Evolutionary conservation across 2,888 invertebrate genomes (phyloP).

Genomic region (Tricholauxania praeusta): DNA sequence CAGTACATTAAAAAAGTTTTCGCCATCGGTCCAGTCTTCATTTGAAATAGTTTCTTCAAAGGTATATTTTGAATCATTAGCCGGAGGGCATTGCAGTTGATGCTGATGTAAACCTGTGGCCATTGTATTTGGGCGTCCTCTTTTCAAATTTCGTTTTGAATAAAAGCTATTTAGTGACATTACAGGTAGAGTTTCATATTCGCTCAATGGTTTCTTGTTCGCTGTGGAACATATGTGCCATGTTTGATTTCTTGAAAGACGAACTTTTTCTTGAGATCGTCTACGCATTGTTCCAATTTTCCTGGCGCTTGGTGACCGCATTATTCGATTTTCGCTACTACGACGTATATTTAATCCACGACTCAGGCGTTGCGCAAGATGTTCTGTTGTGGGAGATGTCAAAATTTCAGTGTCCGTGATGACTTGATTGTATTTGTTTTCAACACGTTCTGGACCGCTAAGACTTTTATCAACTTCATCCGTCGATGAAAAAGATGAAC

Average conservation of each 20-base stretch:
- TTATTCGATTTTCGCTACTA: conserved; percentile 77
- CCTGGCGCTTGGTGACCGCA: conserved; percentile 83
- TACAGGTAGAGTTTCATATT: conserved; percentile 30
- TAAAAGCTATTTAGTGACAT: conserved; percentile 65
- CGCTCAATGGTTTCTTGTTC: conserved; percentile 18
- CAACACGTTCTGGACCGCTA: conserved; percentile 74
- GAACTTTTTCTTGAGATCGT: conserved; percentile 74
- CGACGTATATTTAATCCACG: conserved; percentile 77
- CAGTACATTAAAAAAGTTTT: conserved; percentile 61
- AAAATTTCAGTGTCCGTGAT: conserved; percentile 74
- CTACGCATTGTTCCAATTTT: conserved; percentile 83
- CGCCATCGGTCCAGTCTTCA: conserved; percentile 67
- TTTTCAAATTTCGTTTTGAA: conserved; percentile 71
- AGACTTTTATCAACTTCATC: conserved; percentile 37
- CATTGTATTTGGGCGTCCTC: conserved; percentile 70
- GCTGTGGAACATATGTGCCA: conserved; percentile 71
- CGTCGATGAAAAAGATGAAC: not conserved
- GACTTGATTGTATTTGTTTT: conserved; percentile 80
- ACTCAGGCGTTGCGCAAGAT: conserved; percentile 78
- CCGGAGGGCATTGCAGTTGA: conserved; percentile 39
- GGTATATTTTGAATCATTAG: conserved; percentile 23
- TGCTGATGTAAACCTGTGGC: conserved; percentile 62
- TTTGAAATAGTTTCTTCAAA: conserved; percentile 8
- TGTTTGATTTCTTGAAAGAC: conserved; percentile 74
- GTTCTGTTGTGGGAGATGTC: conserved; percentile 70